A percentile compares a stretch with the other conserved stretches of the same genome.
Conservation (phyloP, 35 echinoderm and acorn worm genomes). For the Apostichopus parvimensis region DNA sequence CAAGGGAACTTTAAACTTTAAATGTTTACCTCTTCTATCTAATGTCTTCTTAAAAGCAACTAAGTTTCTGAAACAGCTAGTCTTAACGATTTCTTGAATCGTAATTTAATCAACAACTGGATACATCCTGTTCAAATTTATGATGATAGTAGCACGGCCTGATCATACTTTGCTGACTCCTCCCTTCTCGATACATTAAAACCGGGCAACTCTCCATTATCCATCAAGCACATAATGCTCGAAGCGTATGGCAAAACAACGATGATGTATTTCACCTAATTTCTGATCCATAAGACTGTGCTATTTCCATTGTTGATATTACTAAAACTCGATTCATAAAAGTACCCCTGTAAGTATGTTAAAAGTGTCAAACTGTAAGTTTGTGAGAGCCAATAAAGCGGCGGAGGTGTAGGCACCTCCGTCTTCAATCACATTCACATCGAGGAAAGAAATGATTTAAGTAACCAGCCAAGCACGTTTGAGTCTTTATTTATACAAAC, state of each 20-base stretch:
- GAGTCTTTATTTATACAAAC: conserved; percentile 26
- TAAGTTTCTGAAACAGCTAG: neutral
- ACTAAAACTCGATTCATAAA: neutral
- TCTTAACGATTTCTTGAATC: neutral
- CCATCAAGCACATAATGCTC: neutral
- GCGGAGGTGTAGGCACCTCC: neutral
- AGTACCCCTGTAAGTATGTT: neutral
- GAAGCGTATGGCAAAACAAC: neutral
- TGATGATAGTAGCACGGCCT: neutral
- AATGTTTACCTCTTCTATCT: neutral
- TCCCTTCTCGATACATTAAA: neutral
- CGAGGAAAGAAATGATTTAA: neutral
- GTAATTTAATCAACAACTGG: neutral
- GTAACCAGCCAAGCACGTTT: neutral
- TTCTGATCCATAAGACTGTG: neutral
- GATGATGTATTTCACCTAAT: neutral
- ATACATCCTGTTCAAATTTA: neutral
- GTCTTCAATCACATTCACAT: neutral
- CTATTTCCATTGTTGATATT: neutral
- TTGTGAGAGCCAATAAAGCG: neutral
- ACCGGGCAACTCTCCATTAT: neutral
- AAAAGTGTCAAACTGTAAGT: neutral
- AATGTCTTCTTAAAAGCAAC: neutral
- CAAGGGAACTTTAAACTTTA: neutral
- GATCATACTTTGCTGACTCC: neutral